Base-by-base conservation (phyloP, 2,888 invertebrate genomes). In the Sinohyriopsis cumingii region DNA sequence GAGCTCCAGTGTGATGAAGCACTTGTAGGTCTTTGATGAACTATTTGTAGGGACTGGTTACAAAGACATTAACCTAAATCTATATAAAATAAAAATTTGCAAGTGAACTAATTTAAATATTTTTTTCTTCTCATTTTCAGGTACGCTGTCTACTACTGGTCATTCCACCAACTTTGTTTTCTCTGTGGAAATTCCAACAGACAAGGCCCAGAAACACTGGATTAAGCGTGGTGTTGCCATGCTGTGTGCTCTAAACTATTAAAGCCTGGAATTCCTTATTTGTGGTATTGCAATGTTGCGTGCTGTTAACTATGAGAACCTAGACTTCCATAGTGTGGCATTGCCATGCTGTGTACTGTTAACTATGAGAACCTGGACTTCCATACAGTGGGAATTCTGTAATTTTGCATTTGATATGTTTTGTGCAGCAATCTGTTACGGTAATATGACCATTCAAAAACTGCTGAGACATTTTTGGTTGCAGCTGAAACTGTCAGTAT, bases 131-230 rank as follows among this genome's bases (percentile, higher is more conserved):
- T 55, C 55, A 60, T 56, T 78, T 82, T 33, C 82, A 90, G 90
- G 90, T 60, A 89, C 90, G 0, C 79, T 90, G 68, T 90, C 90
- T 33, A 90, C 90, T 5, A 90, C 90, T 20, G 90, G 90, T 19
- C 90, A 89, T 73, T 90, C 90, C 4, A 90, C 90, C 25, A 90
- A 90, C 84, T 90, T 90, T 82, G 90, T 90, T 24, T 90, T 90
- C 73, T 77, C 87, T 0, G 84, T 90, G 59, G 90, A 90, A 75
- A 68, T 90, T 24, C 89, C 90, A 5, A 83, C 88, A 22, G 84
- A 87, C 73, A 84, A 88, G 65, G 68, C 73, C 5, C 88, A 89
- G 78, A 84, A 86, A 65, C 88, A 90, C 80, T 90, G 90, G 90
- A 89, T 90, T 72, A 88, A 90, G 80, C 67, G 89, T 33, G 90